Base-by-base conservation (phyloP, 2,888 invertebrate genomes). In the Agrochola macilenta region DNA sequence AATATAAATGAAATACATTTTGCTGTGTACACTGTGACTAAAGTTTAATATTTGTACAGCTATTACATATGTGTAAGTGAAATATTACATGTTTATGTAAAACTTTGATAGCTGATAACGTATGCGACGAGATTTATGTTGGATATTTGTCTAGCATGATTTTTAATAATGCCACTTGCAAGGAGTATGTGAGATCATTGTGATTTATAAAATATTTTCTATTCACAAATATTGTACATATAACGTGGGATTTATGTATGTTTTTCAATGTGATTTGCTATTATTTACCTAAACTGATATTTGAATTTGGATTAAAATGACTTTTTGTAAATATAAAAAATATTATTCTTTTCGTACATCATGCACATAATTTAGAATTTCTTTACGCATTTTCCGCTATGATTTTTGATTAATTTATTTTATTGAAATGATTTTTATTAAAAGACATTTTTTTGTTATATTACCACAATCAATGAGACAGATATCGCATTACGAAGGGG, bases 401-500 rank as follows among this genome's bases (percentile, higher is more conserved):
- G 88, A 75, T 89, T 91, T 90, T 91, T 89, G 87, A 86, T 88
- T 91, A 86, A 89, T 91, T 90, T 90, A 88, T 91, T 83, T 79
- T 83, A 82, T 74, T 66, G 85, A 88, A 82, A 74, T 71, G 61
- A 78, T 78, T 83, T 88, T 91, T 93, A 89, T 91, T 90, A 93
- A 95, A 95, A 95, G 94, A 95, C 94, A 93, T 54, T 61, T 77
- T n/a, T 81, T 85, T 87, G 75, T 74, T 86, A 69, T 87, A 83
- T 78, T 80, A 87, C 84, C 84, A 88, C 82, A 86, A 84, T 84
- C 69, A 81, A 84, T 86, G 82, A 88, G 73, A 78, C 73, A 76
- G 75, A 64, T 86, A 64, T 58, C 66, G 74, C 70, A 73, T 69
- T 69, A 70, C 43, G 46, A 68, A 61, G 57, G 12, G n/a, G 63